Base-by-base conservation (phyloP, 2,888 invertebrate genomes). In the Parnassius smintheus region DNA sequence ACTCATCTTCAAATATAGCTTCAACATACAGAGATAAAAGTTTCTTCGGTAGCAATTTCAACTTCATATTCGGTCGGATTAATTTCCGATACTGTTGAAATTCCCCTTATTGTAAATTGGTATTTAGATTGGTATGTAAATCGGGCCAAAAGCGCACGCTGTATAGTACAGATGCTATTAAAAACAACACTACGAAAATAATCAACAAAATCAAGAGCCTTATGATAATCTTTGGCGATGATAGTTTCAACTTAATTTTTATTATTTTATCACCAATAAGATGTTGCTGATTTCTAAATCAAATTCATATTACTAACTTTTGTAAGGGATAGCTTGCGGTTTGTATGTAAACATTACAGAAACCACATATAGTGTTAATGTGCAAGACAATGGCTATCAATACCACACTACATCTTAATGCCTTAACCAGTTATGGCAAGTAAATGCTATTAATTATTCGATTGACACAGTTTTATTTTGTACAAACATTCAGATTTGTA, bases 71-170 rank as follows among this genome's bases (percentile, higher is more conserved):
- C 18, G 18, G 18, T 18, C 18, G 18, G 18, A 18, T 18, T 18
- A 18, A 18, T 18, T 18, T 18, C 18, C 18, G 18, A 18, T 18
- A 18, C 18, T 18, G 18, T 18, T 18, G 18, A 18, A 18, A 18
- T 18, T 18, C 18, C 1, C 18, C 18, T 18, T 18, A 18, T 18
- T 18, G 18, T 18, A 18, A 18, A 18, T 18, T 18, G 18, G 18
- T 18, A 18, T 18, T 18, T 18, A 18, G 18, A 18, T 18, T 1
- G 18, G 18, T 88, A 53, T 91, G 82, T 0, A 90, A 69, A 68
- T 91, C 91, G 0, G 85, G 85, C 91, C 89, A 91, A 65, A 86
- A 91, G 63, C 77, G 80, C 0, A 77, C 74, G 70, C 88, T 89
- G 63, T 88, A 91, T 12, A 91, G 59, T 48, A 86, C 71, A 0